Evolutionary conservation across 2,797 vertebrate genomes (phyloP).

Genomic region (Chaetophractus vellerosus): DNA sequence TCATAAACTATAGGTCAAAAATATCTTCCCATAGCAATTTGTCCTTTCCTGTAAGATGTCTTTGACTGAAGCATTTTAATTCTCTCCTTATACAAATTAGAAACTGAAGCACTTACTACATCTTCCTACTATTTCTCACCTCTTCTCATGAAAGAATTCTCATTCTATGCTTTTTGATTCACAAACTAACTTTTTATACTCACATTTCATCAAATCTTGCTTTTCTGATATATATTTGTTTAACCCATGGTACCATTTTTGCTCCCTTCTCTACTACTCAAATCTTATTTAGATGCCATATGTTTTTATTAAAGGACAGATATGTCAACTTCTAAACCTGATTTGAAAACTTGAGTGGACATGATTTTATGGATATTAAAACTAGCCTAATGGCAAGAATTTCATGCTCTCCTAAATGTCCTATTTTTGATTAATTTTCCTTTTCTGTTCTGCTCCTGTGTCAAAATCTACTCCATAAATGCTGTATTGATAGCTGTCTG

Average conservation of each 20-base stretch:
- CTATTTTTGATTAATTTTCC: no score
- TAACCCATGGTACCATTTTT: neutral
- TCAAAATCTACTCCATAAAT: neutral
- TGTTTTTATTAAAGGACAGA: neutral
- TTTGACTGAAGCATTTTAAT: neutral
- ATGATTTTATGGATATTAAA: neutral
- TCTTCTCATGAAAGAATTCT: neutral
- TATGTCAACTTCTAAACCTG: neutral
- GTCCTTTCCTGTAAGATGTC: neutral
- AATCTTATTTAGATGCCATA: neutral
- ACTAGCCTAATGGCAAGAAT: neutral
- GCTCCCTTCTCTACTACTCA: neutral
- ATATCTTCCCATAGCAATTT: neutral
- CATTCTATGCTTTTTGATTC: neutral
- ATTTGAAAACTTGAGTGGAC: neutral
- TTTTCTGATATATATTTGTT: neutral
- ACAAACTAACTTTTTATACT: neutral
- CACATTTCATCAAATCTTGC: neutral
- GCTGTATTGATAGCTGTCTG: neutral
- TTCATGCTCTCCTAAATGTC: neutral
- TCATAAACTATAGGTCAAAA: neutral
- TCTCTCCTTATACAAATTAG: neutral
- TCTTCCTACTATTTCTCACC: neutral
- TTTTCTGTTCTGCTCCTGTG: neutral
- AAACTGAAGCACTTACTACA: neutral